Evolutionary conservation across 1,140 invertebrate species (phyloP), one percentile per base, ranked within the genome.

Genomic region (Helicorthomorpha holstii): DNA sequence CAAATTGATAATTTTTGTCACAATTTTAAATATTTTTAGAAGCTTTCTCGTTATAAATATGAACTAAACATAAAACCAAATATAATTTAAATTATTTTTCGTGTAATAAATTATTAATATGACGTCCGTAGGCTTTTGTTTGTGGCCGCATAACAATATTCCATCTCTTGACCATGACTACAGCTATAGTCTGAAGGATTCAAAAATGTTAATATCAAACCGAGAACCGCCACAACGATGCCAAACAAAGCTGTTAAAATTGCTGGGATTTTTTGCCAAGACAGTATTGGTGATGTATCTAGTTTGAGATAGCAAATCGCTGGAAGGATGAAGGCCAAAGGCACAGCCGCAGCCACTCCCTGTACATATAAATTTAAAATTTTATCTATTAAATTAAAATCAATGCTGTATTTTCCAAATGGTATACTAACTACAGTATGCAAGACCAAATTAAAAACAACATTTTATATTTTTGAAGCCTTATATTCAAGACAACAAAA

Each of bases 301-400:
- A 90, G 72, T 62, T 78, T 79, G 53, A 90, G 73, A 59, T 86
- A 88, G 61, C 82, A 83, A 7, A 85, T 62, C 0, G 83, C 81
- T 10, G 87, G 87, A 38, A 92, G 69, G 53, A 91, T 77, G 65
- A 84, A 91, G 19, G 86, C 86, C 53, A 90, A 64, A 4, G 86
- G 86, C 51, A 87, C 82, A 7, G 86, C 87, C 3, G 83, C 81
- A 25, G 89, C 57, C 10, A 90, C 80, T 51, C 87, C 87, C 82
- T 85, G 61, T 16, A 46, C 7, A 22, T 46, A 22, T 12, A 46
- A 22, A 7, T 7, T 19, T 7, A 46, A 10, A 12, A 46, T 25
- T 21, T 41, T 12, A 41, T 12, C 19, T 12, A 19, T 41, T 41
- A 19, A 19, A 41, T 41, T 12, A 41, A 41, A n/a, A n/a, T n/a